Evolutionary conservation across 2,888 invertebrate species (phyloP), one percentile per base, ranked within the genome.

Genomic region (Antheraea assamensis): DNA sequence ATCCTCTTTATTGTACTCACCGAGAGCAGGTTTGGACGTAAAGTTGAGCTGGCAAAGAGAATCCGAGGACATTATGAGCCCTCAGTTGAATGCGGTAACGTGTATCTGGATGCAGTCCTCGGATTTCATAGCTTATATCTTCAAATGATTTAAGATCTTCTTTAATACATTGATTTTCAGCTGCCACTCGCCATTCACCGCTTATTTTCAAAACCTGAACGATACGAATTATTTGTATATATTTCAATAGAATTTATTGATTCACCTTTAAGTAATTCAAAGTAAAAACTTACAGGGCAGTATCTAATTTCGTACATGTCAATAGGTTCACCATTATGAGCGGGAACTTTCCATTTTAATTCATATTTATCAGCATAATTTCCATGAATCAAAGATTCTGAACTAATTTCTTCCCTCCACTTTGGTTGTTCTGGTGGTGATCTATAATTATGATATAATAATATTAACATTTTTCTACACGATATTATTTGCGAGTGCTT

Each of bases 291-390:
- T 95, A 98, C 97, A 86, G 96, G 96, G 88, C 98, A 98, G 90
- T 96, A 97, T 87, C 95, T 96, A 78, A 98, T 95, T 88, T 96
- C 95, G 90, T 98, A 98, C 88, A 95, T 95, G 86, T 97, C 97
- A 84, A 98, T 98, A 42, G 97, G 97, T 90, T 98, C 98, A 15
- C 98, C 98, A 90, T 98, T 98, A 86, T 98, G 97, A 72, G 97
- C 96, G 0, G 98, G 98, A 72, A 97, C 96, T 82, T 96, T 96
- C 98, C 98, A 98, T 85, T 96, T 95, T 30, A 98, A 89, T 85
- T 98, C 97, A 86, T 96, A 98, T 86, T 96, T 96, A 90, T 97
- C 97, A 42, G 96, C 96, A 88, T 96, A 98, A 66, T 90, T 93
- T 73, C 93, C 93, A 79, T 93, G 92, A 74, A 91, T 87, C 73